Percentiles rank a stretch among this genome's conserved stretches.
Evolutionary conservation across 2,888 invertebrate species (phyloP).

Genomic region (Acronicta aceris): DNA sequence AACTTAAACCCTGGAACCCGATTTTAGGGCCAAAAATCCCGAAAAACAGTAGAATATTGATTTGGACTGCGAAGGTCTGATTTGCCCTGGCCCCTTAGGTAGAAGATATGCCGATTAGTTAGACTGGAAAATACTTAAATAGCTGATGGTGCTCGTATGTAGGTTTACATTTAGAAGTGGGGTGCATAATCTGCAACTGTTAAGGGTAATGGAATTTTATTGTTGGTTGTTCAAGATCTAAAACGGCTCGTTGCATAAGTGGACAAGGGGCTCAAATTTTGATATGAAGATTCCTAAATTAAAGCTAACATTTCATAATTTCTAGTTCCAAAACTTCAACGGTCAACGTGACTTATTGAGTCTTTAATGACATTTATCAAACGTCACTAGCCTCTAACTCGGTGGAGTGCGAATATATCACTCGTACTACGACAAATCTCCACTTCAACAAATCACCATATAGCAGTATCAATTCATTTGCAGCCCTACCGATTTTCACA

Average conservation of each 20-base stretch:
- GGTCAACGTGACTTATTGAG: background rate
- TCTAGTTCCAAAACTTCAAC: too few species aligned
- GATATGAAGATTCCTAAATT: too few species aligned
- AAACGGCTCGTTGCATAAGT: background rate
- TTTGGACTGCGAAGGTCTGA: too few species aligned
- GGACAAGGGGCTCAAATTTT: background rate
- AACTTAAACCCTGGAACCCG: too few species aligned
- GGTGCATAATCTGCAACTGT: background rate
- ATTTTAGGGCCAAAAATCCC: too few species aligned
- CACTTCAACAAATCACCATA: background rate
- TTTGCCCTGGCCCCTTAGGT: too few species aligned
- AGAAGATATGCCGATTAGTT: too few species aligned
- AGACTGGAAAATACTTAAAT: background rate
- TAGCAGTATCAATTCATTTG: slow-evolving; percentile 41
- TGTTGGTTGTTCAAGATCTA: background rate
- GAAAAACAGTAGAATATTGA: too few species aligned
- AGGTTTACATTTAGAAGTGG: too few species aligned
- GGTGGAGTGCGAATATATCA: background rate
- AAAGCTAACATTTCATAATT: too few species aligned
- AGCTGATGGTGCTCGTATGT: too few species aligned
- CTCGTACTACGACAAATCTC: slow-evolving; percentile 2
- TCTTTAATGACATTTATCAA: background rate
- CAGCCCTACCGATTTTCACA: slow-evolving; percentile 48
- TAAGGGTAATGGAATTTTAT: background rate
- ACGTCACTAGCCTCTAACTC: background rate